Evolutionary conservation across 2,888 invertebrate species (phyloP).

Genomic region (Crocallis elinguaria): DNA sequence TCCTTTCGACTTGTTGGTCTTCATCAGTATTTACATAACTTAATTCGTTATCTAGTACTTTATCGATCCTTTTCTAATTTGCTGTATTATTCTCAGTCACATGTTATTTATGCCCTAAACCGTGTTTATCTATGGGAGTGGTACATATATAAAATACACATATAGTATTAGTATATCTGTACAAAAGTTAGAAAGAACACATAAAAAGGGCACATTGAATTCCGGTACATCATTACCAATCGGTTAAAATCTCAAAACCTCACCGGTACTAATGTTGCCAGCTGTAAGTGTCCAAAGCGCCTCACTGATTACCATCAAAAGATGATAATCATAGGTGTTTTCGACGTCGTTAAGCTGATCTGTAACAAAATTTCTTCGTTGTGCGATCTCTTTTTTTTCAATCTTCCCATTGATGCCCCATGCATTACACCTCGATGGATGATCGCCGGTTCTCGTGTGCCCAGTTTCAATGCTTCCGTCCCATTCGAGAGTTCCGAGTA

Average conservation of each 20-base stretch:
- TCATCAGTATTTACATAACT: background rate
- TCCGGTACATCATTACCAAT: slow-evolving; percentile 60
- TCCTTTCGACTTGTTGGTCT: background rate
- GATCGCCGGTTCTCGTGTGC: slow-evolving; percentile 58
- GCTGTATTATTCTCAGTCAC: no score
- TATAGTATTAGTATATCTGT: slow-evolving; percentile 36
- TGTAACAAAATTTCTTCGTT: slow-evolving; percentile 82
- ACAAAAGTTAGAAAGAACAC: slow-evolving; percentile 50
- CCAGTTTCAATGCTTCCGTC: slow-evolving; percentile 52
- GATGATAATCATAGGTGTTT: slow-evolving; percentile 85
- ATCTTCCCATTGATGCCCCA: slow-evolving; percentile 65
- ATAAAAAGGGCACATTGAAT: slow-evolving; percentile 68
- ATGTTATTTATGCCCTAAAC: background rate
- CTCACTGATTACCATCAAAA: slow-evolving; percentile 83
- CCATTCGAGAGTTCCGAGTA: slow-evolving; percentile 29
- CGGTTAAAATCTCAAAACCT: slow-evolving; percentile 68
- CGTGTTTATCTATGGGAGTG: slow-evolving; percentile 9
- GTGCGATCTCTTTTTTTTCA: slow-evolving; percentile 78
- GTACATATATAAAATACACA: slow-evolving; percentile 38
- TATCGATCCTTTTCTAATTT: background rate
- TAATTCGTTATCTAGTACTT: background rate
- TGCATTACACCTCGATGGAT: slow-evolving; percentile 59
- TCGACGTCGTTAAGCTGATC: slow-evolving; percentile 84
- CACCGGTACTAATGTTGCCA: slow-evolving; percentile 79
- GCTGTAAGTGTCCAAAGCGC: slow-evolving; percentile 79